phyloP scores from a whole-genome alignment of 1,140 invertebrate species.

The Orius laevigatus region DNA sequence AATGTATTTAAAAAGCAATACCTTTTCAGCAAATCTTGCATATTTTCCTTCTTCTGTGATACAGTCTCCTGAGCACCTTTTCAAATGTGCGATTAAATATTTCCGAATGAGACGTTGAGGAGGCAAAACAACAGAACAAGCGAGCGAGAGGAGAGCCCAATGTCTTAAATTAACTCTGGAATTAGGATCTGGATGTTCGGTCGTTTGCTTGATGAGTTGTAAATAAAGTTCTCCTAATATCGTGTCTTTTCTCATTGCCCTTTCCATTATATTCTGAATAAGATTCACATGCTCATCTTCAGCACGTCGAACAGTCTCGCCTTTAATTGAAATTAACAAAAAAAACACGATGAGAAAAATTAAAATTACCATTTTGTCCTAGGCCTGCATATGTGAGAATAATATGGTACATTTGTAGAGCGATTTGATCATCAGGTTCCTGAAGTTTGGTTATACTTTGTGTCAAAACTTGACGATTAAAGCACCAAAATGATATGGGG shows the following conservation, averaged over 20 bases:
- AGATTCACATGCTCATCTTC: constrained; percentile 79
- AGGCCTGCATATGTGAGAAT: constrained; percentile 68
- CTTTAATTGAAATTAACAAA: constrained; percentile 17
- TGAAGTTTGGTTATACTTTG: constrained; percentile 68
- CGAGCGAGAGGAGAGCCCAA: constrained; percentile 80
- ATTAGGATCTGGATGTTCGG: constrained; percentile 80
- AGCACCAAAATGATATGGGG: constrained; percentile 77
- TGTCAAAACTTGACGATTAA: constrained; percentile 57
- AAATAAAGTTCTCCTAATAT: constrained; percentile 81
- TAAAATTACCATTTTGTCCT: constrained; percentile 43
- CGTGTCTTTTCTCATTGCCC: constrained; percentile 75
- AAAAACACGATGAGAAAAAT: neutral
- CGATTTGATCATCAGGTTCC: constrained; percentile 73
- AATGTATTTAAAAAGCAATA: no score
- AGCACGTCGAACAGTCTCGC: constrained; percentile 38
- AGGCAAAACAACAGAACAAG: constrained; percentile 75
- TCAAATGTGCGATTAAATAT: constrained; percentile 79
- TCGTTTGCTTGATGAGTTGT: constrained; percentile 87
- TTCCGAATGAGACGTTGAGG: constrained; percentile 39
- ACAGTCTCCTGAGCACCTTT: constrained; percentile 72
- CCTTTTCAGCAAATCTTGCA: constrained; percentile 83
- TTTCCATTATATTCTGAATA: constrained; percentile 75
- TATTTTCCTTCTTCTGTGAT: constrained; percentile 89
- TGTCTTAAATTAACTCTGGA: constrained; percentile 73
- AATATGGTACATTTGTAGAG: constrained; percentile 60